Percentiles rank a stretch among this genome's conserved stretches.
Conservation (phyloP, 2,797 vertebrate genomes). For the Thalassophryne amazonica region DNA sequence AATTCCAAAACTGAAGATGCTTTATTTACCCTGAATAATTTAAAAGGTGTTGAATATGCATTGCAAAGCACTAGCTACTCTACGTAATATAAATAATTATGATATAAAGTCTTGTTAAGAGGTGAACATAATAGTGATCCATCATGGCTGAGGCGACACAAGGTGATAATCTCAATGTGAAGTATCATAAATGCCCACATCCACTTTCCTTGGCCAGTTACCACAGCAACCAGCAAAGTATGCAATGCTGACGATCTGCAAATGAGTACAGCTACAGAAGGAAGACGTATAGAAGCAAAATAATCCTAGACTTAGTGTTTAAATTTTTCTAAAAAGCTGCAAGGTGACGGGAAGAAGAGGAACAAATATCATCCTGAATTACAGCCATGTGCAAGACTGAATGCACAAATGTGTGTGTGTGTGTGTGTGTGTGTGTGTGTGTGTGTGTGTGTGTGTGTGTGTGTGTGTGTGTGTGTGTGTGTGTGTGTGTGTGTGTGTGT, state of each 20-base stretch:
- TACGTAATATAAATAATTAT: too few species aligned
- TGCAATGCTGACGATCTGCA: conserved; percentile 19
- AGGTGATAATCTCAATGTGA: conserved; percentile 55
- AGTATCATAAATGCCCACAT: conserved; percentile 32
- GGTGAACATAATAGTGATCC: too few species aligned
- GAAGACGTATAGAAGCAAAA: neutral
- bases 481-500: neutral
- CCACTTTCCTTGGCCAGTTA: conserved; percentile 29
- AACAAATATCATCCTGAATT: conserved; percentile 43
- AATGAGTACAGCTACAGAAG: neutral
- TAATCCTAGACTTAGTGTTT: neutral
- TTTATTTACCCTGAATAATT: too few species aligned
- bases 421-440: neutral
- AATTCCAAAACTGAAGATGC: too few species aligned
- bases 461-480: conserved; percentile 36
- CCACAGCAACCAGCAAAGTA: conserved; percentile 59
- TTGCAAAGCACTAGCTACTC: too few species aligned
- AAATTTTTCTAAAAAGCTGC: too few species aligned
- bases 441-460: conserved; percentile 12
- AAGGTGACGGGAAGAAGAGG: conserved; percentile 20
- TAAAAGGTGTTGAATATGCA: too few species aligned
- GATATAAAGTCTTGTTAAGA: too few species aligned
- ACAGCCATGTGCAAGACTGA: conserved; percentile 35
- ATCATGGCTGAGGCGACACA: conserved; percentile 13
- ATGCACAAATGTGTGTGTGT: neutral